phyloP scores from a whole-genome alignment of 2,888 invertebrate species.

The Caenorhabditis sp. region DNA sequence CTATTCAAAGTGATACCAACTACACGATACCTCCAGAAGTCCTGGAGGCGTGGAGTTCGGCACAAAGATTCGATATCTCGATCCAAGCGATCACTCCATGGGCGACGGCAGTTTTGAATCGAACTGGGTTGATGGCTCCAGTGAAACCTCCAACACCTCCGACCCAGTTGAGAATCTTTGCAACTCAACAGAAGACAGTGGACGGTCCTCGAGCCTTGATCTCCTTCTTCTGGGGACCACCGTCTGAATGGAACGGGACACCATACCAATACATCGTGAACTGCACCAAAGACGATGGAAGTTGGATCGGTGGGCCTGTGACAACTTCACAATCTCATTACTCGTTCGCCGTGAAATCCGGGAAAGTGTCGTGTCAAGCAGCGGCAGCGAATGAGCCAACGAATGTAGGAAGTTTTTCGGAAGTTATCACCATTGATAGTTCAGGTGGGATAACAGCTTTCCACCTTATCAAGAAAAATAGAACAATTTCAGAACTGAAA shows the following conservation, averaged over 20 bases:
- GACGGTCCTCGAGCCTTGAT: constrained; percentile 82
- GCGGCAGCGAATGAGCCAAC: constrained; percentile 82
- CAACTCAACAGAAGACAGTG: constrained; percentile 82
- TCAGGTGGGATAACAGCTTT: constrained; percentile 71
- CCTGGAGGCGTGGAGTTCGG: constrained; percentile 78
- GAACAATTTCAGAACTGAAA: constrained; percentile 73
- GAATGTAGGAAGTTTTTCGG: constrained; percentile 78
- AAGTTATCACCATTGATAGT: constrained; percentile 79
- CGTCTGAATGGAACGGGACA: constrained; percentile 81
- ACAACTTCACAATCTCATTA: constrained; percentile 77
- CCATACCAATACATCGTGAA: constrained; percentile 80
- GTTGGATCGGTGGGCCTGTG: constrained; percentile 68
- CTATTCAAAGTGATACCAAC: constrained; percentile 70
- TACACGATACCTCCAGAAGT: constrained; percentile 74
- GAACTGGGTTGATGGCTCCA: constrained; percentile 79
- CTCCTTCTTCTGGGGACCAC: constrained; percentile 82
- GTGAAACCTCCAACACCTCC: constrained; percentile 81
- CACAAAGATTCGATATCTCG: constrained; percentile 80
- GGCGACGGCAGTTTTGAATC: constrained; percentile 73
- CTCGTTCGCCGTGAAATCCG: constrained; percentile 81
- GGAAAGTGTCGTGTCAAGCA: constrained; percentile 80
- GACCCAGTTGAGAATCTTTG: constrained; percentile 76
- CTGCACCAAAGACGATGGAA: constrained; percentile 77
- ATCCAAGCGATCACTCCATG: constrained; percentile 79
- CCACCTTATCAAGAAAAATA: neutral